Evolutionary conservation across 92 coral and sea anemone genomes (phyloP), one percentile per base, ranked within the genome.

Genomic region (Hydrozoanthus gracilis): DNA sequence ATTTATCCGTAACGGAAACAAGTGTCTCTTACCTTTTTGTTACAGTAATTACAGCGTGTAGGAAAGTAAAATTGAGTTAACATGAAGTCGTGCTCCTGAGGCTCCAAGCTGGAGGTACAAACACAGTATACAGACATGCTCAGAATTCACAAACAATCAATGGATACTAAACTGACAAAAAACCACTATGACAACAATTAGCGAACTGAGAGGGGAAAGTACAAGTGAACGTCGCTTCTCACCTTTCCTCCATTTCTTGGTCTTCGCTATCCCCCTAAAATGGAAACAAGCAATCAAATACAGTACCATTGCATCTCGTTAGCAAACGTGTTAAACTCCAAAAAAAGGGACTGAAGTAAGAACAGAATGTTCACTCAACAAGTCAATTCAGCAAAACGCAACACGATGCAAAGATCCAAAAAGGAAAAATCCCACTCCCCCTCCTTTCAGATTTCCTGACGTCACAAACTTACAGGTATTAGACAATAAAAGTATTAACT

Each of bases 21-120:
- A 27, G 27, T 46, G 13, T 15, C 16, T 27, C 83, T 27, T 84
- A 95, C 99, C 99, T 97, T 97, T 79, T 97, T 97, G 82, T 86
- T 91, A 84, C 99, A 97, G 86, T 95, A 95, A 73, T 94, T 92
- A 87, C 99, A 97, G 58, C 96, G 92, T 61, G 99, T 97, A 56
- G 98, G 98, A 27, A 95, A 92, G 86, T 97, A 92, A 83, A 97
- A 97, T 85, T 95, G 98, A 3, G 99, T 97, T n/a, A 95, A 86
- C 79, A 89, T 92, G 56, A 97, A 97, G 90, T 95, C 92, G 86
- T 97, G 99, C 60, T 93, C 93, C 54, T 88, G 91, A 5, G 92
- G 92, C 48, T 89, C 93, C 87, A 90, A 58, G 76, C 99, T 97
- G 90, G 64, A 91, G 87, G 10, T 20, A 8, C 9, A 62, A 7